These are phyloP conservation scores for Periophthalmus magnuspinnatus DNA, from an alignment of 2,797 vertebrate genomes.

Conservation along the genomic window DNA sequence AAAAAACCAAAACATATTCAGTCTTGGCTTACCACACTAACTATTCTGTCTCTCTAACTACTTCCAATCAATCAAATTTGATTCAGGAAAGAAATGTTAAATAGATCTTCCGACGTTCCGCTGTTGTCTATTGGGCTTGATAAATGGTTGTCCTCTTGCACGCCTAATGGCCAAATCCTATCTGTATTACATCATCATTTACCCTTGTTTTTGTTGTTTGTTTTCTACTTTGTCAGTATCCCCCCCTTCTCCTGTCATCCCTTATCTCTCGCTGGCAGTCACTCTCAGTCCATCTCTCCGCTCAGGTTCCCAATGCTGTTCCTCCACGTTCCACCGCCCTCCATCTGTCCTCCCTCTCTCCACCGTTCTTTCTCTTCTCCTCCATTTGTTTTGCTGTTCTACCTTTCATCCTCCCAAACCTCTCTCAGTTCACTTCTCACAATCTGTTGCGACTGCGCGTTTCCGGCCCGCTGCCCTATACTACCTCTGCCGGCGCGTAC, in stretches of 20 bases:
- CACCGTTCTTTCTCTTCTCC: constrained; percentile 11
- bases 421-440: constrained; percentile 44
- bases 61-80: too few species aligned
- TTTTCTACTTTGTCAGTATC: constrained; percentile 22
- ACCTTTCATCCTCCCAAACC: background rate
- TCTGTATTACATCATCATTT: too few species aligned
- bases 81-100: too few species aligned
- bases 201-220: background rate
- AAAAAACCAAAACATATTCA: too few species aligned
- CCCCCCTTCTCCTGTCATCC: constrained; percentile 23
- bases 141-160: too few species aligned
- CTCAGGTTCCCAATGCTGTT: constrained; percentile 28
- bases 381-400: constrained; percentile 13
- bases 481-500: constrained; percentile 29
- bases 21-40: too few species aligned
- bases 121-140: too few species aligned
- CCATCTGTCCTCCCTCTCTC: constrained; percentile 42
- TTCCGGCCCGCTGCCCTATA: constrained; percentile 37
- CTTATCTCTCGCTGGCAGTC: constrained; percentile 62
- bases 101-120: too few species aligned
- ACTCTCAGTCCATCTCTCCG: constrained; percentile 22
- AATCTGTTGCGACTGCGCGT: constrained; percentile 54
- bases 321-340: constrained; percentile 37
- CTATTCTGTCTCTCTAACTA: too few species aligned
- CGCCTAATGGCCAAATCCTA: too few species aligned